Conservation (phyloP, 2,888 invertebrate species). For the Ormyrus nitidulus region DNA sequence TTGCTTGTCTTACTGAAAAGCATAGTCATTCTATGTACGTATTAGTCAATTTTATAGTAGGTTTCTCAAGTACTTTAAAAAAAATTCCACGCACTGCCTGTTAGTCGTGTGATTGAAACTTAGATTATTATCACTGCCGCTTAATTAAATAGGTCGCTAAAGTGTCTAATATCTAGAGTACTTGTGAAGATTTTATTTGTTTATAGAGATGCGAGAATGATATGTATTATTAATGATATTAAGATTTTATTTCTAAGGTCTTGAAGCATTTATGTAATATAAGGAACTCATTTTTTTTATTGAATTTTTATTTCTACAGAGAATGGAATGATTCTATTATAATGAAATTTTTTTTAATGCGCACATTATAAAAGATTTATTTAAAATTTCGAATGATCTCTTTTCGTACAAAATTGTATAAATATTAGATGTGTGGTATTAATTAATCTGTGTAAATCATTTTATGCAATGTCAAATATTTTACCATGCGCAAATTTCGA, state of each 20-base stretch:
- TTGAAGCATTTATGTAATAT: slow-evolving; percentile 46
- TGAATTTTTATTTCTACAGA: slow-evolving; percentile 34
- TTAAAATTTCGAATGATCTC: slow-evolving; percentile 33
- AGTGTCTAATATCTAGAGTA: slow-evolving; percentile 39
- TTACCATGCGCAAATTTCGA: slow-evolving; percentile 26
- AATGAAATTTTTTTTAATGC: slow-evolving; percentile 24
- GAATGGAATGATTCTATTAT: neutral
- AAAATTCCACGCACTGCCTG: slow-evolving; percentile 39
- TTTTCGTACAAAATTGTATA: slow-evolving; percentile 41
- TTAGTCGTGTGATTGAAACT: slow-evolving; percentile 44
- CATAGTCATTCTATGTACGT: slow-evolving; percentile 53
- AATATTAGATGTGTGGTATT: slow-evolving; percentile 8
- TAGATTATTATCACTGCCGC: slow-evolving; percentile 53
- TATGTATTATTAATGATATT: slow-evolving; percentile 51
- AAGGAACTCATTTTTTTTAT: slow-evolving; percentile 35
- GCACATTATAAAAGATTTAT: slow-evolving; percentile 25
- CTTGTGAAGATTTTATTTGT: slow-evolving; percentile 46
- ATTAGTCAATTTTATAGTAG: slow-evolving; percentile 56
- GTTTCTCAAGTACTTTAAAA: slow-evolving; percentile 45
- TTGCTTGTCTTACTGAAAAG: slow-evolving; percentile 48
- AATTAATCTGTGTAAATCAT: slow-evolving; percentile 28
- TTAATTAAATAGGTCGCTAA: slow-evolving; percentile 52
- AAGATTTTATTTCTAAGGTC: slow-evolving; percentile 41
- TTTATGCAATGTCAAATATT: slow-evolving; percentile 29
- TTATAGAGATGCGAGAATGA: slow-evolving; percentile 35